phyloP scores from a whole-genome alignment of 1,140 invertebrate genomes.

The Drosophila lacteicornis region DNA sequence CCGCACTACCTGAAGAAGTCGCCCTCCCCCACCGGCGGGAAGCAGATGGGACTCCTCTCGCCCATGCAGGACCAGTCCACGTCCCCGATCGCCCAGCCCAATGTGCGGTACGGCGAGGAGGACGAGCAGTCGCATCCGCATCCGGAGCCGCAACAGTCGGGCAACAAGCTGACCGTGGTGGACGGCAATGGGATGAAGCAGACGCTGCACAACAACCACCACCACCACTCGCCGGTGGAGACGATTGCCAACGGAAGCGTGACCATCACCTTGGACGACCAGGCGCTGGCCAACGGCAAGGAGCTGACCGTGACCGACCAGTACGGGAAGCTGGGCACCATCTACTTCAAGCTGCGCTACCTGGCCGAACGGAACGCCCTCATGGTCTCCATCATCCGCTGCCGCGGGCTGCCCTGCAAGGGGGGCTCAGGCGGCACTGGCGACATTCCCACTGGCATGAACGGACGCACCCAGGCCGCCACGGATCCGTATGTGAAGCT shows the following conservation, averaged over 20 bases:
- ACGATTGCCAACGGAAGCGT: conserved; percentile 73
- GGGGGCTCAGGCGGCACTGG: conserved; percentile 86
- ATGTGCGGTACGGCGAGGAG: conserved; percentile 77
- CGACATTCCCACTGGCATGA: conserved; percentile 80
- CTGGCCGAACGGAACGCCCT: conserved; percentile 95
- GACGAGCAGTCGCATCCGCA: conserved; percentile 62
- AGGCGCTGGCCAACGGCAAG: conserved; percentile 70
- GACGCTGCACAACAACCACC: conserved; percentile 46
- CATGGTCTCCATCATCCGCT: conserved; percentile 95
- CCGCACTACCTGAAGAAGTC: conserved; percentile 95
- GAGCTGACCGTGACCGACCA: conserved; percentile 85
- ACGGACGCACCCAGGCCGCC: conserved; percentile 85
- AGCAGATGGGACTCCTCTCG: conserved; percentile 85
- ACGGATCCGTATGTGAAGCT: conserved; percentile 98
- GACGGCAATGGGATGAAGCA: conserved; percentile 50
- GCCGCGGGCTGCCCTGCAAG: conserved; percentile 92
- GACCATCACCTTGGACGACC: conserved; percentile 83
- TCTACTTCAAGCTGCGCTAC: conserved; percentile 95
- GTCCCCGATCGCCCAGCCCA: conserved; percentile 74
- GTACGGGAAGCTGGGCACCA: conserved; percentile 90
- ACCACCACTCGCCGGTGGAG: conserved; percentile 81
- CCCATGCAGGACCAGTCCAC: conserved; percentile 81
- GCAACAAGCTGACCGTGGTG: conserved; percentile 60
- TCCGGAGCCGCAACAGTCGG: conserved; percentile 37
- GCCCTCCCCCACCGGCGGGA: conserved; percentile 92